Evolutionary conservation across 2,797 vertebrate genomes (phyloP).

Genomic region (Amblyraja radiata): DNA sequence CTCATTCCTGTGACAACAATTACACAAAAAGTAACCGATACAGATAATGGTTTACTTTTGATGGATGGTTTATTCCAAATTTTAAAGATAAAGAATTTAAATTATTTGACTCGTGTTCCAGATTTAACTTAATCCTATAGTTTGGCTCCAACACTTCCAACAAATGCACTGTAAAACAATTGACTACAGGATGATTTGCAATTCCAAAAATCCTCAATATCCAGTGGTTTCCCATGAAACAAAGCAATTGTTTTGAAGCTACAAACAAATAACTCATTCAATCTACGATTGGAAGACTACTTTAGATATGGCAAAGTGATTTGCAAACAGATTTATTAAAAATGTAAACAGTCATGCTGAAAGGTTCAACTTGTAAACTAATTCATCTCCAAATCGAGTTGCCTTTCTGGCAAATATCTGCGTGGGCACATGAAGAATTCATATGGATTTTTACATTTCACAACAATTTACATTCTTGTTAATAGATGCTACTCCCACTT

Average conservation of each 20-base stretch:
- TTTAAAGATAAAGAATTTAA: not conserved
- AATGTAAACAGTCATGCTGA: not conserved
- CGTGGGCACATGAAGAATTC: not conserved
- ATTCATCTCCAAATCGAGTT: not conserved
- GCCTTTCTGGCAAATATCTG: not conserved
- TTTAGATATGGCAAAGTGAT: not conserved
- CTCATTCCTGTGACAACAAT: not conserved
- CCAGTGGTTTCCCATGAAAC: not conserved
- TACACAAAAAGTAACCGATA: not conserved
- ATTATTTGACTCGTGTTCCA: not conserved
- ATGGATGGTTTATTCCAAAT: not conserved
- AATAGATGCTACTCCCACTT: conserved; percentile 25
- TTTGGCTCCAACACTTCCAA: not conserved
- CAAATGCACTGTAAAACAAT: no score
- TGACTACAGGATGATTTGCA: not conserved
- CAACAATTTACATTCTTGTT: not conserved
- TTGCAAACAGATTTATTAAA: not conserved
- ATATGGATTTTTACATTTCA: not conserved
- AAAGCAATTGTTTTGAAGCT: not conserved
- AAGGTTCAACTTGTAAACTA: not conserved
- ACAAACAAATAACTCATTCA: not conserved
- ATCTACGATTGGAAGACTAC: not conserved
- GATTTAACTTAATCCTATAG: not conserved
- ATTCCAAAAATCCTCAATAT: not conserved
- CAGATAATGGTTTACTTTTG: not conserved